Percentiles rank a stretch among this genome's conserved stretches.
These are phyloP conservation scores for Dromaius novaehollandiae DNA, from an alignment of 2,113 vertebrate species.

Conservation along the genomic window DNA sequence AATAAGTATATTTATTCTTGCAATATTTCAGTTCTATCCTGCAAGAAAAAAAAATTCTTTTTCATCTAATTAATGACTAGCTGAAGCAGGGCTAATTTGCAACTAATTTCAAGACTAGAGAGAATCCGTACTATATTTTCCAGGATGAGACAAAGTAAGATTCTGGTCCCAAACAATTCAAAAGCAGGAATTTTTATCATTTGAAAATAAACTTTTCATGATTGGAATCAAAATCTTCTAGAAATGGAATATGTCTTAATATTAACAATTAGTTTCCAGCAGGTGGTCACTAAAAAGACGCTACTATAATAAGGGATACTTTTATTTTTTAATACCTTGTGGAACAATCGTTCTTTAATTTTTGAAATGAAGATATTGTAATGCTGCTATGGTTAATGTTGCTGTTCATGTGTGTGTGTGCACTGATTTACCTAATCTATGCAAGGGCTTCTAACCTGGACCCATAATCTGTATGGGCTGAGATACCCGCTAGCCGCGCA, in stretches of 20 bases:
- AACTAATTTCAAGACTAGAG: background rate
- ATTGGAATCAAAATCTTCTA: background rate
- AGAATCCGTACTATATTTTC: background rate
- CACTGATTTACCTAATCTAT: background rate
- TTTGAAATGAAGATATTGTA: background rate
- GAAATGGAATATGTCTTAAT: background rate
- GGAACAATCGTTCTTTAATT: background rate
- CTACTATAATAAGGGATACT: background rate
- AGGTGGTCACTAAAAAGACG: background rate
- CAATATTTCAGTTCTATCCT: background rate
- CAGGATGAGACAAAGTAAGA: background rate
- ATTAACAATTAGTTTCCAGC: background rate
- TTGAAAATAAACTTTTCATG: background rate
- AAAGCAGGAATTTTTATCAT: background rate
- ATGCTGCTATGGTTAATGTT: background rate
- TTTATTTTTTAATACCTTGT: background rate
- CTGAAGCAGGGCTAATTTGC: background rate
- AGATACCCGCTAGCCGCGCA: background rate
- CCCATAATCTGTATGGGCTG: fast-evolving
- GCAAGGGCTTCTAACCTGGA: background rate
- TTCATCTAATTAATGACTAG: background rate
- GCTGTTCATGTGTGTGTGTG: background rate
- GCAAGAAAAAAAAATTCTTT: background rate
- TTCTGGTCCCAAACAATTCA: background rate
- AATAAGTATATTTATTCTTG: background rate